Evolutionary conservation across 2,797 vertebrate species (phyloP).

Genomic region (Telmatherina bonti): DNA sequence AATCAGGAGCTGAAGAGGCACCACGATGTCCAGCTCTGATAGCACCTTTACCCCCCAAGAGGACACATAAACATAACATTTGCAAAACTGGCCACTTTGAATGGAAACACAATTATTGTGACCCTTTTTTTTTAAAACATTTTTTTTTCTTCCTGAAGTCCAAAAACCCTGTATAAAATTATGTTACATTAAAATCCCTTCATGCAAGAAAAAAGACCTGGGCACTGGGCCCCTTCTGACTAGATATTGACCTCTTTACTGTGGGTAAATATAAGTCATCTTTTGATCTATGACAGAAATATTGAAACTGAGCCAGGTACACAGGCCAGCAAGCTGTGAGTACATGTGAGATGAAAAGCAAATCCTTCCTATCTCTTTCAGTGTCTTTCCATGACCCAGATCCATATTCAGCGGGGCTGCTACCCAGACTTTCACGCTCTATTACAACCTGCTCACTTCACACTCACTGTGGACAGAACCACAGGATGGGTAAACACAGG

Average conservation of each 20-base stretch:
- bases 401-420: constrained; percentile 77
- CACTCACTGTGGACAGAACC: constrained; percentile 70
- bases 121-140: neutral
- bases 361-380: constrained; percentile 59
- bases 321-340: constrained; percentile 63
- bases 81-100: neutral
- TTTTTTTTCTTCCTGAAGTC: neutral
- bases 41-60: constrained; percentile 85
- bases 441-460: constrained; percentile 80
- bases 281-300: constrained; percentile 66
- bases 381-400: constrained; percentile 78
- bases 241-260: constrained; percentile 51
- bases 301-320: constrained; percentile 67
- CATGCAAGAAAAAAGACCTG: neutral
- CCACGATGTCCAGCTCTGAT: constrained; percentile 97
- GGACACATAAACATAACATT: constrained; percentile 12
- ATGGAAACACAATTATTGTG: too few relatives aligned
- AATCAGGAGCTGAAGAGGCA: constrained; percentile 96
- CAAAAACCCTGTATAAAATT: neutral
- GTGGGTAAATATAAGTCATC: constrained; percentile 44
- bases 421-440: constrained; percentile 65
- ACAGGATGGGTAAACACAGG: constrained; percentile 45
- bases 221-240: constrained; percentile 21
- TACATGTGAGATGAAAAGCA: constrained; percentile 69
- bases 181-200: neutral